These are phyloP conservation scores for Aradophagus sp. DNA, from an alignment of 1,140 invertebrate genomes.

Conservation along the genomic window DNA sequence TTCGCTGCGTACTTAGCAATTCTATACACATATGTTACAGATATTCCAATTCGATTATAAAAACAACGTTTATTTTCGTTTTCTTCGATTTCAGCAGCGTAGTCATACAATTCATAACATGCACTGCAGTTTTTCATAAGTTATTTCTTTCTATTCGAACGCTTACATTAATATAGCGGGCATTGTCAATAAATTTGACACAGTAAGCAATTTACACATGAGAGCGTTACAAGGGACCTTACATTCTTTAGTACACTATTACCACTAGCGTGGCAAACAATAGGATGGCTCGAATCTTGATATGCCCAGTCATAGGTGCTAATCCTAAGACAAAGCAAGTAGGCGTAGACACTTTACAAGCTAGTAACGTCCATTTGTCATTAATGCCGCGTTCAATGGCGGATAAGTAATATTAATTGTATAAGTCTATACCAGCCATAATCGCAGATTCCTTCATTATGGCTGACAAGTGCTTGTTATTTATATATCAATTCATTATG, in stretches of 20 bases:
- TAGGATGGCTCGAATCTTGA: slow-evolving; percentile 44
- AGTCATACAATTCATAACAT: no score
- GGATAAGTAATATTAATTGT: slow-evolving; percentile 39
- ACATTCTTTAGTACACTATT: slow-evolving; percentile 28
- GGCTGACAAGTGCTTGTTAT: slow-evolving; percentile 37
- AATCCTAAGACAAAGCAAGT: slow-evolving; percentile 55
- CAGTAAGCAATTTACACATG: no score
- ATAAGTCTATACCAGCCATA: slow-evolving; percentile 33
- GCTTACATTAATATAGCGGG: no score
- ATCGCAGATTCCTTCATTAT: slow-evolving; percentile 41
- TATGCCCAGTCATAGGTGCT: slow-evolving; percentile 48
- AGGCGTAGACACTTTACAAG: slow-evolving; percentile 47
- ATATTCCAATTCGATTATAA: no score
- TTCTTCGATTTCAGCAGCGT: no score
- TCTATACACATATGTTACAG: no score
- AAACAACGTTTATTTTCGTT: no score
- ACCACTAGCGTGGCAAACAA: slow-evolving; percentile 42
- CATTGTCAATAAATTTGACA: no score
- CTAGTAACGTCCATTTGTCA: slow-evolving; percentile 44
- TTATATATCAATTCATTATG: slow-evolving; percentile 42
- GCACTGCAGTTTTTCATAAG: no score
- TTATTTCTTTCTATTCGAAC: no score
- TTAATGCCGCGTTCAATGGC: slow-evolving; percentile 32
- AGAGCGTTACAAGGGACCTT: slow-evolving; percentile 40
- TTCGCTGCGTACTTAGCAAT: no score